phyloP scores from a whole-genome alignment of 2,797 vertebrate genomes.

The Tachyglossus aculeatus region DNA sequence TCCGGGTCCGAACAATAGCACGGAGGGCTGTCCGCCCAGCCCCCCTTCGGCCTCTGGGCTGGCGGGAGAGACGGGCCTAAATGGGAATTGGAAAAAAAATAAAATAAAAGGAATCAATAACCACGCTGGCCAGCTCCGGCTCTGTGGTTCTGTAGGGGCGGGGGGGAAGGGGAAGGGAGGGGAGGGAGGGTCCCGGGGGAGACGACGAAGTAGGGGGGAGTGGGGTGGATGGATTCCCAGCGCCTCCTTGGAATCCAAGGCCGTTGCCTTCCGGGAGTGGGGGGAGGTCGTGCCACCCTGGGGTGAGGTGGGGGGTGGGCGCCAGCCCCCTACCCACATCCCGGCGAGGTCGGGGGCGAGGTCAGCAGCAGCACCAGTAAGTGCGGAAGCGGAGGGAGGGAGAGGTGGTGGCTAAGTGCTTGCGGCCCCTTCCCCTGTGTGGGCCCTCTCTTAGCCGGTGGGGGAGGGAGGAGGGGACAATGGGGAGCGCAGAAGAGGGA shows the following conservation, averaged over 20 bases:
- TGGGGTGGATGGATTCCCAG: background rate
- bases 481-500: too few species aligned
- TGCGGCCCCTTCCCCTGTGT: too few species aligned
- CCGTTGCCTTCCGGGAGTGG: background rate
- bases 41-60: too few species aligned
- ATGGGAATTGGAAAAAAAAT: background rate
- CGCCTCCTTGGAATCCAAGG: background rate
- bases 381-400: too few species aligned
- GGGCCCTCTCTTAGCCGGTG: too few species aligned
- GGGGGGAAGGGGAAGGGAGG: conserved; percentile 22
- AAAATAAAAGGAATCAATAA: conserved; percentile 49
- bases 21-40: too few species aligned
- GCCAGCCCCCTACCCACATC: conserved; percentile 58
- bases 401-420: too few species aligned
- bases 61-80: conserved; percentile 24
- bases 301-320: conserved; percentile 32
- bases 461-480: too few species aligned
- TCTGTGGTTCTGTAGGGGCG: conserved; percentile 36
- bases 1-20: too few species aligned
- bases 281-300: background rate
- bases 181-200: conserved; percentile 22
- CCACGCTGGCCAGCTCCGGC: conserved; percentile 50
- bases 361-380: too few species aligned
- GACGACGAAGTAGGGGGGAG: background rate
- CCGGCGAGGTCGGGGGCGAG: too few species aligned